Evolutionary conservation across 2,888 invertebrate genomes (phyloP).

Genomic region (Entomobrya multifasciata): DNA sequence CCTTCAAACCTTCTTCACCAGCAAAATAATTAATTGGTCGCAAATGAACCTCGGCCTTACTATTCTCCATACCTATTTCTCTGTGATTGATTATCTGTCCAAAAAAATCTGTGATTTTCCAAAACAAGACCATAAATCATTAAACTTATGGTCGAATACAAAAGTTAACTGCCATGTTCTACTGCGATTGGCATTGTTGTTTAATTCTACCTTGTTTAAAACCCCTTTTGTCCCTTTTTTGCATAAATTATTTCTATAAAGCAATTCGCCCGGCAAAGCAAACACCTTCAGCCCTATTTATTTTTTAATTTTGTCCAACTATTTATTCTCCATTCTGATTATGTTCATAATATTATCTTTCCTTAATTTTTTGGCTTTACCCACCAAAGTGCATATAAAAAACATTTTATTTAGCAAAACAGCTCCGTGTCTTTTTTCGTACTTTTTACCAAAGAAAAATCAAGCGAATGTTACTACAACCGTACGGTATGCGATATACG

Average conservation of each 20-base stretch:
- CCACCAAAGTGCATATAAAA: conserved; percentile 5
- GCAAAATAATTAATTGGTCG: conserved; percentile 18
- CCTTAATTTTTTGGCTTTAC: conserved; percentile 15
- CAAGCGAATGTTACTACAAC: conserved; percentile 4
- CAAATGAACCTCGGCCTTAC: not conserved
- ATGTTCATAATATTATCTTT: not conserved
- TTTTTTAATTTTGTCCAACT: not conserved
- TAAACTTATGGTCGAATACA: not conserved
- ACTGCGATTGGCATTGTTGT: conserved; percentile 2
- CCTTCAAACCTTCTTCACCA: conserved; percentile 1
- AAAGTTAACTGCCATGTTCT: not conserved
- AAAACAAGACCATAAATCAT: not conserved
- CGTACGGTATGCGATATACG: conserved; percentile 49
- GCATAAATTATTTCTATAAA: not conserved
- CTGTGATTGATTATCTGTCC: conserved; percentile 14
- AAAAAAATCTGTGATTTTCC: not conserved
- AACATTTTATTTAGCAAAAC: conserved; percentile 32
- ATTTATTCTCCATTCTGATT: not conserved
- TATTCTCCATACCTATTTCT: no score
- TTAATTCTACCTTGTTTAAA: not conserved
- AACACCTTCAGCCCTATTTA: not conserved
- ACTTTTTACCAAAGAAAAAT: no score
- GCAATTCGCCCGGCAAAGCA: not conserved
- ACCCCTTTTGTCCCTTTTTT: not conserved
- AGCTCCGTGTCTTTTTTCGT: conserved; percentile 54